These are phyloP conservation scores for Aphyosemion australe DNA, from an alignment of 2,113 vertebrate genomes.

Conservation along the genomic window DNA sequence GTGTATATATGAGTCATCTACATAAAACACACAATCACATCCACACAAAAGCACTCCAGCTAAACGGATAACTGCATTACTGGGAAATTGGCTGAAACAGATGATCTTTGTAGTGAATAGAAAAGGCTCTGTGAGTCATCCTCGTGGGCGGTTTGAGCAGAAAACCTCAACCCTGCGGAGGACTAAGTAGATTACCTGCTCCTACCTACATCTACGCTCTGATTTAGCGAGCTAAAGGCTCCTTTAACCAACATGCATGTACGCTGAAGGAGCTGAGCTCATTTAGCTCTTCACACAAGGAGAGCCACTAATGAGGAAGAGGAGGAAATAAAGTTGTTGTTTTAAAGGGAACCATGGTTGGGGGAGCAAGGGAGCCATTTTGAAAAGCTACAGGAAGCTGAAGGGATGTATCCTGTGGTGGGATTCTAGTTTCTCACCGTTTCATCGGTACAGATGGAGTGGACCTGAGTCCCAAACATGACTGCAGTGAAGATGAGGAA, in stretches of 20 bases:
- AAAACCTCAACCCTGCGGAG: slow-evolving; percentile 15
- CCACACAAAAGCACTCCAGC: neutral
- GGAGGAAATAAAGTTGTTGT: no score
- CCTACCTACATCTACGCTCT: slow-evolving; percentile 8
- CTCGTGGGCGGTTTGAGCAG: slow-evolving; percentile 16
- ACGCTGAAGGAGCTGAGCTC: neutral
- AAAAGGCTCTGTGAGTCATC: slow-evolving; percentile 41
- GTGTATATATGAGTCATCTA: slow-evolving; percentile 24
- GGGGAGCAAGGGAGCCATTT: no score
- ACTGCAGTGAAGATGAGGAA: slow-evolving; percentile 97
- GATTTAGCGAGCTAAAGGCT: neutral
- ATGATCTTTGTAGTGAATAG: slow-evolving; percentile 34
- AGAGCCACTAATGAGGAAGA: neutral
- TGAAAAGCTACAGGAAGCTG: neutral
- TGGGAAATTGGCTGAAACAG: slow-evolving; percentile 10
- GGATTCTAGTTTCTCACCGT: slow-evolving; percentile 80
- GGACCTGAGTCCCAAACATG: slow-evolving; percentile 98
- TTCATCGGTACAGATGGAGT: slow-evolving; percentile 97
- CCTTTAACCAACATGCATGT: neutral
- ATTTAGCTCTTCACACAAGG: neutral
- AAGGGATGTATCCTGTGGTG: neutral
- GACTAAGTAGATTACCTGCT: slow-evolving; percentile 18
- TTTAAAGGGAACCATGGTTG: no score
- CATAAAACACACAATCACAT: neutral
- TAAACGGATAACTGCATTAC: slow-evolving; percentile 1